These are phyloP conservation scores for Prinia subflava DNA, from an alignment of 2,113 vertebrate genomes.

Conservation along the genomic window DNA sequence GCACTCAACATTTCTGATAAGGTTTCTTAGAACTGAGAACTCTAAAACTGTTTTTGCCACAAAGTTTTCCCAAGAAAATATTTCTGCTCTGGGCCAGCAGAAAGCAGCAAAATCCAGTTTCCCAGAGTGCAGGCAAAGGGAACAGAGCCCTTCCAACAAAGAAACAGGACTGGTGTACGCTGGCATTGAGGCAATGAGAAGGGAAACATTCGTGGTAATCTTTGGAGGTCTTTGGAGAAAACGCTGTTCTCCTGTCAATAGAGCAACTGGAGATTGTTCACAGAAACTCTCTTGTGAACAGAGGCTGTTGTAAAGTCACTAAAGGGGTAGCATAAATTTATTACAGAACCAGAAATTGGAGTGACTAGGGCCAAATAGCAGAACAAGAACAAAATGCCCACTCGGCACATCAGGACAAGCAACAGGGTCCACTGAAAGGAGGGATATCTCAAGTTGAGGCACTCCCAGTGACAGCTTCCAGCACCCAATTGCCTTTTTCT, in stretches of 20 bases:
- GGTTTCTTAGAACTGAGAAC: not conserved
- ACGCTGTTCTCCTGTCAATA: accelerated
- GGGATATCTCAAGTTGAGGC: not conserved
- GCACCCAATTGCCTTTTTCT: not conserved
- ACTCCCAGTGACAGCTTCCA: not conserved
- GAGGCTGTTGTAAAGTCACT: not conserved
- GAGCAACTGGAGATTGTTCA: not conserved
- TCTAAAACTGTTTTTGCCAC: not conserved
- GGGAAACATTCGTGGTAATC: not conserved
- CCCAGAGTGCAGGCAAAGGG: not conserved
- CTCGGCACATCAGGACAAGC: not conserved
- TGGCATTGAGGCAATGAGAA: not conserved
- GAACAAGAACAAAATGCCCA: not conserved
- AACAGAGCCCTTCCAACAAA: not conserved
- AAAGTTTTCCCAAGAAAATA: not conserved
- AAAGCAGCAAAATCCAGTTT: not conserved
- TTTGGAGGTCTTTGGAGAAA: not conserved
- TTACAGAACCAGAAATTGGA: not conserved
- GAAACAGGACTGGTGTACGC: accelerated
- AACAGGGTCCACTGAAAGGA: not conserved
- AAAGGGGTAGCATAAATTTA: not conserved
- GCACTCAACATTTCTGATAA: not conserved
- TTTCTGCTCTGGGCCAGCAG: not conserved
- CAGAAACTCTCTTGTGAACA: not conserved
- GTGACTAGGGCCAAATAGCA: not conserved